Base-by-base conservation (phyloP, 2,113 vertebrate genomes). In the Rhizomys pruinosus region DNA sequence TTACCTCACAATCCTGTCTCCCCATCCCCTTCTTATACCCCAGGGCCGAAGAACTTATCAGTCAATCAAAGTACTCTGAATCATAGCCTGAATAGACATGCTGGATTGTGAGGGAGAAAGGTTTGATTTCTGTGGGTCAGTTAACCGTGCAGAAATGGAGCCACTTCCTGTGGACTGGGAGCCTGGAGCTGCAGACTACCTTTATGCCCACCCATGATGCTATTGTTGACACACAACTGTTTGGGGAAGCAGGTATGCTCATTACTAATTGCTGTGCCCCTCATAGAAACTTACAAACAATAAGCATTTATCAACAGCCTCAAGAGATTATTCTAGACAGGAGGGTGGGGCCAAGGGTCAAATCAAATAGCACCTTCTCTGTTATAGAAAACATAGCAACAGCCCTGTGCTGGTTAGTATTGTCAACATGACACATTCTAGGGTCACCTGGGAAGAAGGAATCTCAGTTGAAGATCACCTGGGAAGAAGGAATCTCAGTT, bases 81-180 rank as follows among this genome's bases (percentile, higher is more conserved):
- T 76, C 37, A 80, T 5, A 64, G 59, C 11, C n/a, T 85, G 22
- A 84, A 12, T n/a, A 25, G 39, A 37, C 25, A 64, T 10, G 32
- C 3, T 37, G 7, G 42, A n/a, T 32, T 39, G 68, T 1, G 0
- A 82, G n/a, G 32, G n/a, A 13, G 3, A 2, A 27, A 5, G 52
- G n/a, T 25, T 7, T 27, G 11, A 20, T 7, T 59, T 32, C 19
- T 84, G 25, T 44, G n/a, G 42, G 32, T 69, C n/a, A 34, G 52
- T 80, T n/a, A 37, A 34, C 39, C 13, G 22, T 6, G 2, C 79
- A 25, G 44, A 64, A 59, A 2, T 12, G 17, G 29, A 5, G 59
- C 16, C 42, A 25, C 59, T 61, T 10, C 12, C 16, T 59, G 2
- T 9, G 16, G 39, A 39, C 57, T 19, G 1, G 47, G 59, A 72